These are phyloP conservation scores for Gallirallus australis DNA, from an alignment of 2,797 vertebrate species.

Conservation along the genomic window DNA sequence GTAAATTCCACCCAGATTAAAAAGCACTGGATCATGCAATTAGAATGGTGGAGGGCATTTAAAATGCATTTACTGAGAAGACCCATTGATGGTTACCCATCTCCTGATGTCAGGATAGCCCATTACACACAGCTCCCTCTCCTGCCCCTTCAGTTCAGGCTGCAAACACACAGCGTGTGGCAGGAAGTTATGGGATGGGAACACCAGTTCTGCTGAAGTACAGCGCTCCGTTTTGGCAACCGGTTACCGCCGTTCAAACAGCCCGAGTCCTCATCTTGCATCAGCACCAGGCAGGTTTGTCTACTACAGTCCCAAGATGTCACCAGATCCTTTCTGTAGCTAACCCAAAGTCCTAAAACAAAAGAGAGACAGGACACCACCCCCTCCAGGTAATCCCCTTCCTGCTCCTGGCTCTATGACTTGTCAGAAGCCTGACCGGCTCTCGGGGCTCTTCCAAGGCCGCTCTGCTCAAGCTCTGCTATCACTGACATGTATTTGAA, in stretches of 20 bases:
- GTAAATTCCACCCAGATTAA: conserved; percentile 31
- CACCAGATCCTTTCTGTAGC: neutral
- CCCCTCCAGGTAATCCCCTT: neutral
- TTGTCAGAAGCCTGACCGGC: conserved; percentile 60
- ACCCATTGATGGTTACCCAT: neutral
- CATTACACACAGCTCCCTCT: neutral
- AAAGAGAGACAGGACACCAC: neutral
- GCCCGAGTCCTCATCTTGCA: neutral
- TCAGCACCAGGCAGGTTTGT: neutral
- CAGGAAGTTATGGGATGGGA: neutral
- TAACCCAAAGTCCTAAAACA: neutral
- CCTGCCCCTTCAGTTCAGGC: neutral
- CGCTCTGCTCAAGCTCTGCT: conserved; percentile 89
- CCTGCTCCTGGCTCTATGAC: conserved; percentile 3
- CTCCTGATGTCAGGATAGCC: neutral
- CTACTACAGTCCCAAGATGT: neutral
- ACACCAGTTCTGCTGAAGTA: neutral
- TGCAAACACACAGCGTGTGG: neutral
- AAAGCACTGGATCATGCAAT: conserved; percentile 35
- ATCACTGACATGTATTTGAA: conserved; percentile 95
- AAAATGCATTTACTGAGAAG: neutral
- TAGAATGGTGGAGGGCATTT: neutral
- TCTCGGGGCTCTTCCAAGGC: conserved; percentile 78
- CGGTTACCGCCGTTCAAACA: neutral
- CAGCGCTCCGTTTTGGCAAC: neutral